These are phyloP conservation scores for Takifugu flavidus DNA, from an alignment of 2,113 vertebrate species.

Conservation along the genomic window DNA sequence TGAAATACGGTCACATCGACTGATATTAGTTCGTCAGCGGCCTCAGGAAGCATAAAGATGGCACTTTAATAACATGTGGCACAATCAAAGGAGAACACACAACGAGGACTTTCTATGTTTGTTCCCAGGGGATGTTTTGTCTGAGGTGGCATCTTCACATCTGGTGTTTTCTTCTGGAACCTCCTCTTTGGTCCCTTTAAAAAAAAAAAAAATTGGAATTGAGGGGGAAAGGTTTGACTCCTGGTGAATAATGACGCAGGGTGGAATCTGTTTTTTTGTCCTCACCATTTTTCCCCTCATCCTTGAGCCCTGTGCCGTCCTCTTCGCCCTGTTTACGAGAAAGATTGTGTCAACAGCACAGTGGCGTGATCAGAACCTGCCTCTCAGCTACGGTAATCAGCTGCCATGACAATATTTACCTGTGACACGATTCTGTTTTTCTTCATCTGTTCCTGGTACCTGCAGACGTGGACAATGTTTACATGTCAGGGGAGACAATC, in stretches of 20 bases:
- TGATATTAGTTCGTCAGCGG: not conserved
- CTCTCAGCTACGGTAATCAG: not conserved
- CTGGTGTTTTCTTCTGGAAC: not conserved
- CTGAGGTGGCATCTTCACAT: slow-evolving; percentile 2
- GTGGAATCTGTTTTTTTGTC: not conserved
- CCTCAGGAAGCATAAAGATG: slow-evolving; percentile 4
- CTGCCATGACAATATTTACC: slow-evolving; percentile 37
- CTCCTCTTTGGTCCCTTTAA: slow-evolving; percentile 19
- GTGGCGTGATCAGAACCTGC: not conserved
- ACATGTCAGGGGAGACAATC: not conserved
- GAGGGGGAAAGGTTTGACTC: too few relatives aligned
- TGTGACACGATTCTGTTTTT: slow-evolving; percentile 21
- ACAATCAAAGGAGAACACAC: slow-evolving; percentile 64
- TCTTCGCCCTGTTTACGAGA: slow-evolving; percentile 6
- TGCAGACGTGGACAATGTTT: slow-evolving; percentile 27
- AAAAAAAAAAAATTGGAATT: not conserved
- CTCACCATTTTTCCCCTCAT: slow-evolving; percentile 33
- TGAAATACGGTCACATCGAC: not conserved
- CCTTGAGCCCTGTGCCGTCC: not conserved
- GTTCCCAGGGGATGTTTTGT: not conserved
- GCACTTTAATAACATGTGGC: slow-evolving; percentile 11
- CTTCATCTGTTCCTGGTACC: slow-evolving; percentile 59
- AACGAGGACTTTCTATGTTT: slow-evolving; percentile 53
- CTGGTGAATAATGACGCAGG: too few relatives aligned
- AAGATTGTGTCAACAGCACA: not conserved